These are phyloP conservation scores for Hetaerina americana DNA, from an alignment of 1,140 invertebrate genomes.

Conservation along the genomic window DNA sequence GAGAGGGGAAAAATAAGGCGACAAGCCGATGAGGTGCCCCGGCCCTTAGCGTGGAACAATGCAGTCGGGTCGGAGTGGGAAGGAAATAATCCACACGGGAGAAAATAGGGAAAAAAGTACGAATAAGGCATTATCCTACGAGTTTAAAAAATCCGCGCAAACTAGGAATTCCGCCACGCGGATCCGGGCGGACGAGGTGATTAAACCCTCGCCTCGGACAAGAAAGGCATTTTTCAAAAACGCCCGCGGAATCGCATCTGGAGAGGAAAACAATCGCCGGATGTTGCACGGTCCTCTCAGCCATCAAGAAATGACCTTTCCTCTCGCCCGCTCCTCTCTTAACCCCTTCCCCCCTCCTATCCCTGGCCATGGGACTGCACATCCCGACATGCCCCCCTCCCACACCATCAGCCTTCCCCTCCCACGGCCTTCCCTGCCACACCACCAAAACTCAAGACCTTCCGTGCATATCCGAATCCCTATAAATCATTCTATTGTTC, in stretches of 20 bases:
- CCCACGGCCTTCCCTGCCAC: no score
- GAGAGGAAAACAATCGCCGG: not conserved
- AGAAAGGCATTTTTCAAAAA: not conserved
- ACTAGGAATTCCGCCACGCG: not conserved
- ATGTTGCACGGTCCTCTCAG: not conserved
- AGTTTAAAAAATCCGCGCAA: not conserved
- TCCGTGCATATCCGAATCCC: not conserved
- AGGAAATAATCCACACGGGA: no score
- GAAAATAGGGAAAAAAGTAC: no score
- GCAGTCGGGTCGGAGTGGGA: no score
- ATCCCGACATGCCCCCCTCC: not conserved
- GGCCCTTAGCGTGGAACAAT: no score
- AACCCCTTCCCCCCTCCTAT: not conserved
- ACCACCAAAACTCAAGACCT: no score
- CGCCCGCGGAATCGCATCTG: not conserved
- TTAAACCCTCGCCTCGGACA: not conserved
- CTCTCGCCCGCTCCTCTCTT: not conserved
- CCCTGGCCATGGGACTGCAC: not conserved
- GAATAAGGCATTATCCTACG: no score
- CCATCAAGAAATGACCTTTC: not conserved
- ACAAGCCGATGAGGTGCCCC: no score
- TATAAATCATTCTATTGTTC: conserved; percentile 1
- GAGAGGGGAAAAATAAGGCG: no score
- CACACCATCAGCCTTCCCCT: no score
- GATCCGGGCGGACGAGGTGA: not conserved